These are phyloP conservation scores for Acrossocheilus wenchowensis DNA, from an alignment of 2,797 vertebrate genomes.

Conservation along the genomic window DNA sequence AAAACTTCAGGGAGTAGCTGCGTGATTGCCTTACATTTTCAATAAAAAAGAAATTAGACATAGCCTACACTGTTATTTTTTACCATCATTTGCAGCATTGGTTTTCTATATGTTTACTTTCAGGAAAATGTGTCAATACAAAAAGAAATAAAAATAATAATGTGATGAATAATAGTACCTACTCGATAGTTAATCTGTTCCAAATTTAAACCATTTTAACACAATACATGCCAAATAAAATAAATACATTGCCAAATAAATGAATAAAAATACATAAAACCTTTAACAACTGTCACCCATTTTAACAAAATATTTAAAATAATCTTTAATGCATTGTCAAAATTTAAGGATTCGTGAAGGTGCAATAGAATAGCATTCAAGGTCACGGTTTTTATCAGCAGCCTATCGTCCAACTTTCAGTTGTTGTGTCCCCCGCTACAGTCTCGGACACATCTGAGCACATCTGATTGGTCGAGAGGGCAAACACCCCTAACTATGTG, in stretches of 20 bases:
- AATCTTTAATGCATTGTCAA: background rate
- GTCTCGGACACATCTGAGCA: background rate
- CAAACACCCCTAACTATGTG: constrained; percentile 49
- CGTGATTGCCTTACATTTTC: background rate
- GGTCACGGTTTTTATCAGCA: constrained; percentile 34
- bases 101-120: background rate
- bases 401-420: background rate
- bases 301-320: background rate
- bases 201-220: background rate
- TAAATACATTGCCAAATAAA: background rate
- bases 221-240: background rate
- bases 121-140: background rate
- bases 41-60: background rate
- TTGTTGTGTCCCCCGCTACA: background rate
- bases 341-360: background rate
- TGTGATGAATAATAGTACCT: background rate
- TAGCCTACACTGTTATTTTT: background rate
- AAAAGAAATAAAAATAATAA: background rate
- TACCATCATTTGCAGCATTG: background rate
- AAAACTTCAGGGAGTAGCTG: background rate
- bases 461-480: constrained; percentile 47
- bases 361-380: background rate
- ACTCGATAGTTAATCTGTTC: background rate
- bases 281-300: background rate
- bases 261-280: background rate